These are phyloP conservation scores for Lasioglossum leucozonium DNA, from an alignment of 2,888 invertebrate genomes.

Conservation along the genomic window DNA sequence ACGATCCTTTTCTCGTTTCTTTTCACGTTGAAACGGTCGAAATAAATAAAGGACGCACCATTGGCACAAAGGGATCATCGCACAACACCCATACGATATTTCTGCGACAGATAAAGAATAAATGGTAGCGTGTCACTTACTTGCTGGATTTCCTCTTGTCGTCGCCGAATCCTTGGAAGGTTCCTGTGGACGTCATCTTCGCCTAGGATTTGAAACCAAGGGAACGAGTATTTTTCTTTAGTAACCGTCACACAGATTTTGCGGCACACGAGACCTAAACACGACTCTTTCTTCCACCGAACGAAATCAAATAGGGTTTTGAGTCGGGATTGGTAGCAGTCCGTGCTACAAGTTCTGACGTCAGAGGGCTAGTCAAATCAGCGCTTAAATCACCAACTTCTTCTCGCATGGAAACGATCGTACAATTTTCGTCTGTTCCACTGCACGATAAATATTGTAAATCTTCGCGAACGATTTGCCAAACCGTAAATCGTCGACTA, in stretches of 20 bases:
- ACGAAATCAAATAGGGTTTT: constrained; percentile 78
- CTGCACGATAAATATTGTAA: not conserved
- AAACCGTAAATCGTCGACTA: not conserved
- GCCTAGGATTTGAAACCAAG: not conserved
- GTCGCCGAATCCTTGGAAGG: constrained; percentile 87
- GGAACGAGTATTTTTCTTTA: constrained; percentile 30
- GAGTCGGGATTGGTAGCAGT: constrained; percentile 72
- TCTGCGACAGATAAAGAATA: constrained; percentile 24
- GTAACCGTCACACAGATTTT: constrained; percentile 58
- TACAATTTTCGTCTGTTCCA: not conserved
- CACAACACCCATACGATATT: constrained; percentile 26
- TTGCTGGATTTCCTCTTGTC: constrained; percentile 88
- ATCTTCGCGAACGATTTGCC: not conserved
- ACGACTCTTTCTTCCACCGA: constrained; percentile 72
- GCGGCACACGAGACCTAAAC: constrained; percentile 70
- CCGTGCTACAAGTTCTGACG: constrained; percentile 55
- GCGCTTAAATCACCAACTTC: constrained; percentile 34
- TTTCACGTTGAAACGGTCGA: not conserved
- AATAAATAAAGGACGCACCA: constrained; percentile 37
- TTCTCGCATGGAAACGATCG: not conserved
- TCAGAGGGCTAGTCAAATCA: constrained; percentile 70
- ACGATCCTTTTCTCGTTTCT: not conserved
- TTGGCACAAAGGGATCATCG: constrained; percentile 24
- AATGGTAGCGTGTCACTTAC: constrained; percentile 83
- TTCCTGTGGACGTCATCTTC: constrained; percentile 88